Percentiles rank a stretch among this genome's conserved stretches.
Evolutionary conservation across 2,113 vertebrate genomes (phyloP).

Genomic region (Archilochus colubris): DNA sequence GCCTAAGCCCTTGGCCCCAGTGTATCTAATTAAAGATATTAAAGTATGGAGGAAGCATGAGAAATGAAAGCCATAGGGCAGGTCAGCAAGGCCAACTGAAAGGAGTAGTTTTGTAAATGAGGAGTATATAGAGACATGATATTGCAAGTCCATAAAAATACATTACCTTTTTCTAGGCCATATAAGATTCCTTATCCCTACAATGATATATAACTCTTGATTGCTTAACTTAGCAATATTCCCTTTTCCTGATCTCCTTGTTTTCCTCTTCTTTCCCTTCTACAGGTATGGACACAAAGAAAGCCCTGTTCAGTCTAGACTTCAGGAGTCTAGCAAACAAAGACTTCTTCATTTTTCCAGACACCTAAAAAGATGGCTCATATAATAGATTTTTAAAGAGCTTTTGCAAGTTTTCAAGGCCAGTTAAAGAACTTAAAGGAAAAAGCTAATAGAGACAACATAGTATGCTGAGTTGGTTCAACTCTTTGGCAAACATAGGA

Average conservation of each 20-base stretch:
- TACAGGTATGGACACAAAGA: not conserved
- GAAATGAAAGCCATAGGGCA: constrained; percentile 19
- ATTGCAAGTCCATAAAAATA: not conserved
- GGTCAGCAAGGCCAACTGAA: not conserved
- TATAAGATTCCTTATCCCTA: not conserved
- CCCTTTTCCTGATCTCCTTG: not conserved
- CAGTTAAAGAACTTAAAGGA: not conserved
- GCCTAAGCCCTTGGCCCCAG: not conserved
- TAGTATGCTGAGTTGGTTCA: not conserved
- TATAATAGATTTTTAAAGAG: not conserved
- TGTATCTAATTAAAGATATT: constrained; percentile 50
- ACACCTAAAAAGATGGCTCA: not conserved
- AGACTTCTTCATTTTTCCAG: not conserved
- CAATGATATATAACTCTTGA: not conserved
- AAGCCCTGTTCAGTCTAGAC: not conserved
- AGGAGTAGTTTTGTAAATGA: not conserved
- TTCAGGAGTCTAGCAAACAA: not conserved
- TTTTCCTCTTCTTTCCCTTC: not conserved
- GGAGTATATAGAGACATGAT: not conserved
- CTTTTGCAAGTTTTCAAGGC: not conserved
- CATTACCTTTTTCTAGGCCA: not conserved
- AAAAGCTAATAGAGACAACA: not conserved
- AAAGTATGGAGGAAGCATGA: not conserved
- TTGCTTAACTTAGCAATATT: not conserved
- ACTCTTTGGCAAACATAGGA: not conserved